Conservation (phyloP, 2,888 invertebrate species). For the Lampropteryx suffumata region DNA sequence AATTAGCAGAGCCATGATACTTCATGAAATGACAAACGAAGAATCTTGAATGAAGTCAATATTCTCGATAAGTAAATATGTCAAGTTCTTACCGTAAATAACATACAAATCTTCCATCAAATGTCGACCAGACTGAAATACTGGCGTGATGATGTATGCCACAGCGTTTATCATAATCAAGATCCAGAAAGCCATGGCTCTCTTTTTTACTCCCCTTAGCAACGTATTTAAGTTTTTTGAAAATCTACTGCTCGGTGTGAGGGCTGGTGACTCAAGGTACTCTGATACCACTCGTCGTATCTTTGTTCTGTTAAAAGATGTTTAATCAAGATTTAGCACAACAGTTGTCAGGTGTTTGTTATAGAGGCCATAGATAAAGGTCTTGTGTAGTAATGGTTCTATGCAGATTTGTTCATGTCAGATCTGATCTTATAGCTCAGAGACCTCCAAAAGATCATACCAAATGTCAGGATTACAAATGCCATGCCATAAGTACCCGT, state of each 20-base stretch:
- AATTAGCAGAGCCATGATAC: too few relatives aligned
- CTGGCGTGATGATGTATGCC: slow-evolving; percentile 40
- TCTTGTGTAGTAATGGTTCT: too few relatives aligned
- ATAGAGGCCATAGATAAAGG: too few relatives aligned
- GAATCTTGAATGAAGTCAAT: too few relatives aligned
- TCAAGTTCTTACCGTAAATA: slow-evolving; percentile 43
- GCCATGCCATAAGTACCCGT: too few relatives aligned
- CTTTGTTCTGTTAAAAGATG: slow-evolving; percentile 40
- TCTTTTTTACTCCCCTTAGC: slow-evolving; percentile 47
- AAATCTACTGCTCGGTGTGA: slow-evolving; percentile 42
- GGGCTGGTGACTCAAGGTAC: slow-evolving; percentile 43
- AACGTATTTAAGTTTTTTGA: slow-evolving; percentile 40
- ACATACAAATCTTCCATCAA: slow-evolving; percentile 45
- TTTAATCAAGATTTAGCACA: background rate
- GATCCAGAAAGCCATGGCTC: slow-evolving; percentile 50
- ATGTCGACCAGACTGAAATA: slow-evolving; percentile 51
- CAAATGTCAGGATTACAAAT: too few relatives aligned
- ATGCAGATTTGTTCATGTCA: too few relatives aligned
- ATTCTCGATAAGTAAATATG: background rate
- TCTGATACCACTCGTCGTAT: slow-evolving; percentile 41
- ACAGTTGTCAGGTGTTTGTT: too few relatives aligned
- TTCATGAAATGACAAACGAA: too few relatives aligned
- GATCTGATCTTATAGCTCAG: too few relatives aligned
- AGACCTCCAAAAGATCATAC: too few relatives aligned
- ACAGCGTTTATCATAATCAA: slow-evolving; percentile 44